A percentile compares a stretch with the other conserved stretches of the same genome.
These are phyloP conservation scores for Ophioderma brevispina DNA, from an alignment of 35 echinoderm and acorn worm genomes.

Conservation along the genomic window DNA sequence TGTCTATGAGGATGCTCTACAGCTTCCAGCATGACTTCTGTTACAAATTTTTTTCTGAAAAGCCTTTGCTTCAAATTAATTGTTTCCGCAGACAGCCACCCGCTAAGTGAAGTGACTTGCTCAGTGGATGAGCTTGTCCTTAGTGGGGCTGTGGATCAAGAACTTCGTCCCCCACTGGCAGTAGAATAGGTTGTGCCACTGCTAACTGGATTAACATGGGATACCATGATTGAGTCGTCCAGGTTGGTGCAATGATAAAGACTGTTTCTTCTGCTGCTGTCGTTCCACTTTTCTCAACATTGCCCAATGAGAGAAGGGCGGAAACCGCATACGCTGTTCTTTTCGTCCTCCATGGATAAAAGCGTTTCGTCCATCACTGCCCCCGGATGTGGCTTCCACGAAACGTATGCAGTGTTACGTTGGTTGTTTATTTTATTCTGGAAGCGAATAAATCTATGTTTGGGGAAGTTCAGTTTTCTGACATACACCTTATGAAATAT, in stretches of 20 bases:
- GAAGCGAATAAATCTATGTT: slow-evolving; percentile 39
- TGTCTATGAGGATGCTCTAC: slow-evolving; percentile 22
- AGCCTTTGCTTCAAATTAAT: background rate
- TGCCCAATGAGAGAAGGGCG: slow-evolving; percentile 18
- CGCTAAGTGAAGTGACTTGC: too few species aligned
- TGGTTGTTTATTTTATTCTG: slow-evolving; percentile 9
- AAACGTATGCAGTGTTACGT: background rate
- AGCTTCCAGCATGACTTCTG: slow-evolving; percentile 16
- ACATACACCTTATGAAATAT: background rate
- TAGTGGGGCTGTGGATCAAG: slow-evolving; percentile 22
- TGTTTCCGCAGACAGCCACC: slow-evolving; percentile 6
- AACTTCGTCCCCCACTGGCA: background rate
- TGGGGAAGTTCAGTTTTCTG: background rate
- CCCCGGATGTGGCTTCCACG: slow-evolving; percentile 31
- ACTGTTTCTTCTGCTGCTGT: background rate
- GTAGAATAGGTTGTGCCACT: slow-evolving; percentile 2
- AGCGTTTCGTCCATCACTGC: background rate
- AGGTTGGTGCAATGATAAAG: background rate
- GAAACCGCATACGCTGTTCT: slow-evolving; percentile 1
- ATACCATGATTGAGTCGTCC: slow-evolving; percentile 17
- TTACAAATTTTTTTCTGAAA: slow-evolving; percentile 25
- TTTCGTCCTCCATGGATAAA: too few species aligned
- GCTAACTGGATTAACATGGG: background rate
- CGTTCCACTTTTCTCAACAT: slow-evolving; percentile 16
- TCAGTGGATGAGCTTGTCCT: background rate